phyloP scores from a whole-genome alignment of 2,113 vertebrate genomes.

The Lagenorhynchus albirostris region DNA sequence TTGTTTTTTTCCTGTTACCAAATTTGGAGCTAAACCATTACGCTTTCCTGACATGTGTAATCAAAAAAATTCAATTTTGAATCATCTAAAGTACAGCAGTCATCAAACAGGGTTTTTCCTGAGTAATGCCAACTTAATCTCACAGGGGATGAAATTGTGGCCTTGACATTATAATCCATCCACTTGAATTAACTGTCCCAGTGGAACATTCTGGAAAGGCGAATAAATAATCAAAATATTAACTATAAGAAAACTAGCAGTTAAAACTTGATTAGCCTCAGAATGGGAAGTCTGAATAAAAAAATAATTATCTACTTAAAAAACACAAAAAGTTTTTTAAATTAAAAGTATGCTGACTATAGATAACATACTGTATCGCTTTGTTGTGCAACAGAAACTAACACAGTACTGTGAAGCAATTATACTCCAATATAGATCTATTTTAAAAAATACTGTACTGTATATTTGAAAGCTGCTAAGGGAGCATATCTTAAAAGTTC shows the following conservation, averaged over 20 bases:
- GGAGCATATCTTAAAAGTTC: not conserved
- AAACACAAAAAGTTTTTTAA: not conserved
- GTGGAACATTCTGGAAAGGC: not conserved
- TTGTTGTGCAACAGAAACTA: no score
- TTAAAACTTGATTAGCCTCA: not conserved
- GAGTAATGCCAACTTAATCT: not conserved
- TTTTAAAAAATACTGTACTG: no score
- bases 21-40: not conserved
- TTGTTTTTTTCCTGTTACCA: not conserved
- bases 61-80: not conserved
- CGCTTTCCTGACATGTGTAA: not conserved
- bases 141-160: not conserved
- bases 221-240: not conserved
- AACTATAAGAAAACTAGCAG: not conserved
- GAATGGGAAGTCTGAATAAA: not conserved
- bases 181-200: not conserved
- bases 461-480: not conserved
- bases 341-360: not conserved
- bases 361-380: not conserved
- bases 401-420: no score
- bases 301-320: not conserved
- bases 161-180: not conserved
- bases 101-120: not conserved
- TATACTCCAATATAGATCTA: no score
- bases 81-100: not conserved